Base-by-base conservation (phyloP, 2,113 vertebrate species). In the Silurus asotus region DNA sequence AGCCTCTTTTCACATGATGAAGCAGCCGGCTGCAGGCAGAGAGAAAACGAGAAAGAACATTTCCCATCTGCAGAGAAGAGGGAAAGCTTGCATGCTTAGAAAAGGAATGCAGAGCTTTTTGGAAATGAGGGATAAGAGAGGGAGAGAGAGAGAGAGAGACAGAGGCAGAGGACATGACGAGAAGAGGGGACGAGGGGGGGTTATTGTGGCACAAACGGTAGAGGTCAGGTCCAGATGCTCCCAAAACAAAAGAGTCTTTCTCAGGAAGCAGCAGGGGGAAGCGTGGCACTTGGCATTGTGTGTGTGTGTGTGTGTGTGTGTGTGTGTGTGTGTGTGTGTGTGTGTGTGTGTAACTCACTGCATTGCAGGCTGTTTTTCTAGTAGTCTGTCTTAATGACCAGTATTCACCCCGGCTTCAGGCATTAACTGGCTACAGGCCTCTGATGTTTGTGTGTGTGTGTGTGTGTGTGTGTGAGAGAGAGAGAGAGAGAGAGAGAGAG, bases 321-420 rank as follows among this genome's bases (percentile, higher is more conserved):
- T 85, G 83, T 85, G 82, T 84, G 87, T 84, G 82, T 81, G 86
- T 87, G 53, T 84, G 72, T 69, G 76, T 84, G 82, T 65, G 81
- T 79, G 86, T 79, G 82, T 79, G 81, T 72, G 82, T 64, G 82
- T 58, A 55, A 56, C 69, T 81, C 94, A 93, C 95, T 90, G 96
- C 96, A 96, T 95, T 96, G 96, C 96, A 96, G 96, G 94, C 94
- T 95, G 94, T 92, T 94, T 87, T 90, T 90, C 92, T 93, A 94
- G 94, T 93, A 95, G 93, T 93, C 91, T 84, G 91, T 95, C 95
- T 94, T 96, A 95, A 96, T 95, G 94, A 96, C 95, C 94, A 94
- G 91, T 93, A 95, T 95, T 96, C 78, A 84, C 82, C 58, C 82
- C 93, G 93, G 65, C 78, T 86, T 23, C 56, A 51, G 69, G 80